A percentile compares a stretch with the other conserved stretches of the same genome.
Conservation (phyloP, 2,113 vertebrate species). For the Kryptolebias marmoratus region DNA sequence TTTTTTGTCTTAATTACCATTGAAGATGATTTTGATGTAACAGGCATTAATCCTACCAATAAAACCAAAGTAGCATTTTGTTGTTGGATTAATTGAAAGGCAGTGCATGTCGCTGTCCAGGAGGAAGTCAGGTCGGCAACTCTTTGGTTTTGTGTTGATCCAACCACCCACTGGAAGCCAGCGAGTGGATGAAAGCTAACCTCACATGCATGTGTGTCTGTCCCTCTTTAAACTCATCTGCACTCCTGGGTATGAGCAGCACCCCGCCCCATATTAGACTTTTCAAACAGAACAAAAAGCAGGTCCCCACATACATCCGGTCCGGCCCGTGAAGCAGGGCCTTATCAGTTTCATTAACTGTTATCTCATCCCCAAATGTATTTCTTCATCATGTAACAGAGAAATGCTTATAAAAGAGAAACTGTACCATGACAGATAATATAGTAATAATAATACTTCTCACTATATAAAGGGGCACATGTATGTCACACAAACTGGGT, state of each 20-base stretch:
- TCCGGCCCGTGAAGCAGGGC: conserved; percentile 22
- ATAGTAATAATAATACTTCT: conserved; percentile 21
- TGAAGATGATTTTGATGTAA: conserved; percentile 51
- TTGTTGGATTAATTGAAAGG: conserved; percentile 77
- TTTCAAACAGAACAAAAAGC: conserved; percentile 7
- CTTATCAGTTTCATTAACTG: conserved; percentile 2
- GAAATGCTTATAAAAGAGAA: conserved; percentile 15
- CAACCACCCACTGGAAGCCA: conserved; percentile 67
- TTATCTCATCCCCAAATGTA: conserved; percentile 13
- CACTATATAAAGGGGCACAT: conserved; percentile 76
- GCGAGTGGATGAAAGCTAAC: conserved; percentile 80
- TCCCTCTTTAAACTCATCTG: conserved; percentile 76
- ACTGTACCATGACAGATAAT: conserved; percentile 21
- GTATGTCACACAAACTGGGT: conserved; percentile 72
- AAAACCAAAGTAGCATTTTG: conserved; percentile 69
- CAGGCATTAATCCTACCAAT: conserved; percentile 70
- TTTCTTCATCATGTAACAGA: conserved; percentile 20
- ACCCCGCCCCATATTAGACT: conserved; percentile 71
- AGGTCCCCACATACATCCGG: conserved; percentile 31
- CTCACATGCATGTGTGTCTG: conserved; percentile 85
- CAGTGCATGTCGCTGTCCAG: conserved; percentile 81
- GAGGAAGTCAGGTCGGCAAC: conserved; percentile 69
- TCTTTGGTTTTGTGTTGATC: conserved; percentile 78
- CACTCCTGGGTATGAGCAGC: conserved; percentile 86
- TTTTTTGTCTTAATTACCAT: conserved; percentile 49